Percentiles rank a stretch among this genome's conserved stretches.
These are phyloP conservation scores for Congeria kusceri DNA, from an alignment of 2,888 invertebrate genomes.

Conservation along the genomic window DNA sequence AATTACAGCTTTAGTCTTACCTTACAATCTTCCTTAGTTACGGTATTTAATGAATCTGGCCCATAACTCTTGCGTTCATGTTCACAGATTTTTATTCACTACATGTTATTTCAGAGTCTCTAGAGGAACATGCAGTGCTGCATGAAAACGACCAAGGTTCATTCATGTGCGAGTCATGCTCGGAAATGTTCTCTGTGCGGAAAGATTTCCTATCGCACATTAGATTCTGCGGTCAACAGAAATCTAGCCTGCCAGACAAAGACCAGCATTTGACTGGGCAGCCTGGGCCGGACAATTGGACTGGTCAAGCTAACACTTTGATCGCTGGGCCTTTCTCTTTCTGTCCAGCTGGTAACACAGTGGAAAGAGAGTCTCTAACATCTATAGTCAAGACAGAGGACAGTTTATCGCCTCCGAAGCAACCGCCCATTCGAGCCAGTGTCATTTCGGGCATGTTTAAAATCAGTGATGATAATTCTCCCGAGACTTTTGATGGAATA, in stretches of 20 bases:
- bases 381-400: neutral
- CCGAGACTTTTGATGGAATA: neutral
- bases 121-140: conserved; percentile 2
- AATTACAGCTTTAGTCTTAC: too few species aligned
- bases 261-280: neutral
- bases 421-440: conserved; percentile 38
- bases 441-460: conserved; percentile 52
- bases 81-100: neutral
- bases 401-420: neutral
- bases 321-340: neutral
- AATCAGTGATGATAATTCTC: conserved; percentile 17
- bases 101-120: conserved; percentile 18
- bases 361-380: neutral
- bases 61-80: too few species aligned
- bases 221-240: conserved; percentile 6
- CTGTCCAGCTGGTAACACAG: neutral
- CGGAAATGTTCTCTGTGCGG: conserved; percentile 44
- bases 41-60: too few species aligned
- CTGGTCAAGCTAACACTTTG: neutral
- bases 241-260: neutral
- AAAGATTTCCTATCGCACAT: conserved; percentile 41
- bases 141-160: conserved; percentile 52
- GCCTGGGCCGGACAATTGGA: too few species aligned
- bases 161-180: conserved; percentile 55
- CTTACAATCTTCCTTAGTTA: too few species aligned